These are phyloP conservation scores for Nylanderia fulva DNA, from an alignment of 1,140 invertebrate species.

Conservation along the genomic window DNA sequence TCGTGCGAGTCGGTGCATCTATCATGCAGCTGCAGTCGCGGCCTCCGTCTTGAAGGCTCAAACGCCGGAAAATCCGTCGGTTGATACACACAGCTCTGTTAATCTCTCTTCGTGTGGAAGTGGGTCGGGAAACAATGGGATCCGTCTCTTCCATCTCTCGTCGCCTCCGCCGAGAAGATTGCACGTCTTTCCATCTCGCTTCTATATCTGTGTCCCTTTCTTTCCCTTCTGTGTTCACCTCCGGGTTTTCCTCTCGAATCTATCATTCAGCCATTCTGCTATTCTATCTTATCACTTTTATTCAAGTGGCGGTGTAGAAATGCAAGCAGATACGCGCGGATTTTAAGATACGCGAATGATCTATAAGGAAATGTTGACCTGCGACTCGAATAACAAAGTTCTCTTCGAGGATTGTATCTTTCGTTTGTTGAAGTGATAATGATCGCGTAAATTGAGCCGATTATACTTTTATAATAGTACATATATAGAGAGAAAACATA, in stretches of 20 bases:
- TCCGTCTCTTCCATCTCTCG: conserved; percentile 64
- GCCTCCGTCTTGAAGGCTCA: conserved; percentile 54
- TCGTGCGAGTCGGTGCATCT: conserved; percentile 12
- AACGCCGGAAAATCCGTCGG: conserved; percentile 71
- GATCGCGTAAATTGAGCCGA: neutral
- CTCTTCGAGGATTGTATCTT: conserved; percentile 18
- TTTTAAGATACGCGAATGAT: conserved; percentile 24
- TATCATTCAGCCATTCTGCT: conserved; percentile 38
- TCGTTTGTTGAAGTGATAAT: conserved; percentile 22
- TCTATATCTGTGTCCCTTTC: conserved; percentile 16
- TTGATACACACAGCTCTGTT: conserved; percentile 66
- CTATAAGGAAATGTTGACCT: neutral
- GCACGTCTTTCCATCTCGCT: conserved; percentile 50
- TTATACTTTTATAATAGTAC: neutral
- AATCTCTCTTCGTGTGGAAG: conserved; percentile 74
- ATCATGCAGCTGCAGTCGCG: conserved; percentile 15
- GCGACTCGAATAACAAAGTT: conserved; percentile 9
- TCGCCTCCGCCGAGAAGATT: neutral
- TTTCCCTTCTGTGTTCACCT: conserved; percentile 41
- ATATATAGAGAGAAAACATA: neutral
- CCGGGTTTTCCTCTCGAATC: conserved; percentile 52
- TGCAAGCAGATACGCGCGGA: conserved; percentile 9
- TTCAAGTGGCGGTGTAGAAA: conserved; percentile 31
- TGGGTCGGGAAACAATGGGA: conserved; percentile 77
- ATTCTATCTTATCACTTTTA: conserved; percentile 50